Evolutionary conservation across 2,113 vertebrate genomes (phyloP).

Genomic region (Craseonycteris thonglongyai): DNA sequence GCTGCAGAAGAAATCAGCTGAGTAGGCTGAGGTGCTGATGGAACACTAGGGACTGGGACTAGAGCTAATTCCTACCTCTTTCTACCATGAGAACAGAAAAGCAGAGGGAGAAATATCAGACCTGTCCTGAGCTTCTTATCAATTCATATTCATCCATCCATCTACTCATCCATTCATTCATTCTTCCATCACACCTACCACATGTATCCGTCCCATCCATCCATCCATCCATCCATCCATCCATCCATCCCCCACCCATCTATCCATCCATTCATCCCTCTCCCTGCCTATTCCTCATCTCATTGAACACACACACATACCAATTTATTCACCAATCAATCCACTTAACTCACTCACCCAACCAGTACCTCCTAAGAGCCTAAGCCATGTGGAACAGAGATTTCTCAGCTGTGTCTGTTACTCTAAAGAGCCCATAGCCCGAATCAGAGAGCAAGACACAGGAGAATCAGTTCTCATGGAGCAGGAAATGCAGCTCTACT

Average conservation of each 20-base stretch:
- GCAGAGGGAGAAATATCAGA: background rate
- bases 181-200: background rate
- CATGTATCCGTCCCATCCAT: too few relatives aligned
- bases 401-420: background rate
- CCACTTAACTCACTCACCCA: background rate
- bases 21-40: background rate
- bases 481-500: background rate
- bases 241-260: background rate
- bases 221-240: background rate
- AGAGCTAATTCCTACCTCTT: background rate
- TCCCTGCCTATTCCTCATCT: background rate
- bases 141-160: background rate
- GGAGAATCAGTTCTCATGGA: background rate
- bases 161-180: background rate
- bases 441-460: background rate
- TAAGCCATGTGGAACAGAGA: background rate
- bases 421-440: background rate
- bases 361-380: background rate
- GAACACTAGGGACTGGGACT: constrained; percentile 42
- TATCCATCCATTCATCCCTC: background rate
- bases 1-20: constrained; percentile 36
- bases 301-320: background rate
- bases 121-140: constrained; percentile 18
- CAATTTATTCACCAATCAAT: background rate
- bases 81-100: constrained; percentile 27